These are phyloP conservation scores for Hormaphis cornu DNA, from an alignment of 1,140 invertebrate genomes.

Conservation along the genomic window DNA sequence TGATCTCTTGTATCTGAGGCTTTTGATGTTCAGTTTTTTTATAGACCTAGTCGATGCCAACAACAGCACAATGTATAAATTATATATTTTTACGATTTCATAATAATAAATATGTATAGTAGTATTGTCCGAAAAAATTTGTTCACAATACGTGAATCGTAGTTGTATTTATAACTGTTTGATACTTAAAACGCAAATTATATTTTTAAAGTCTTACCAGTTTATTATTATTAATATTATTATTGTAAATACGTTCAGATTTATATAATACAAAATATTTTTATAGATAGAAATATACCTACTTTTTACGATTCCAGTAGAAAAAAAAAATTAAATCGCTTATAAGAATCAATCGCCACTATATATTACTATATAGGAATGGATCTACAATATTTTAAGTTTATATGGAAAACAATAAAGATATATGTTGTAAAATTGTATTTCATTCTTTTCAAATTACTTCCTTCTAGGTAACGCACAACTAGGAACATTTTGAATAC, in stretches of 20 bases:
- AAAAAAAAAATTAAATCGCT: background rate
- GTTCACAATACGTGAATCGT: too few relatives aligned
- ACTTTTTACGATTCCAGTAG: background rate
- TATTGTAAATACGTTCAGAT: background rate
- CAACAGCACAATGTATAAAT: background rate
- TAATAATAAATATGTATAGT: too few relatives aligned
- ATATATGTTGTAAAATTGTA: background rate
- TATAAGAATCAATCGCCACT: constrained; percentile 16
- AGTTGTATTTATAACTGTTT: background rate
- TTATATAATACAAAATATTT: background rate
- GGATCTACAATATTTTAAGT: background rate
- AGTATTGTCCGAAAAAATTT: too few relatives aligned
- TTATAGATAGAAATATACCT: background rate
- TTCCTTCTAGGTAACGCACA: too few relatives aligned
- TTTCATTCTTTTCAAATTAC: background rate
- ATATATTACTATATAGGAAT: too few relatives aligned
- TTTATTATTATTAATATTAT: background rate
- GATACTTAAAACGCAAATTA: background rate
- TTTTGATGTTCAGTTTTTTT: background rate
- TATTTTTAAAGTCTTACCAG: background rate
- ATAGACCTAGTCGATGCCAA: background rate
- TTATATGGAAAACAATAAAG: constrained; percentile 1
- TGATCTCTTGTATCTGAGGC: constrained; percentile 4
- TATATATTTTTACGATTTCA: background rate
- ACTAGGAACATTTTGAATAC: too few relatives aligned